Base-by-base conservation (phyloP, 2,113 vertebrate species). In the Stomatorhinus ivindoensis region DNA sequence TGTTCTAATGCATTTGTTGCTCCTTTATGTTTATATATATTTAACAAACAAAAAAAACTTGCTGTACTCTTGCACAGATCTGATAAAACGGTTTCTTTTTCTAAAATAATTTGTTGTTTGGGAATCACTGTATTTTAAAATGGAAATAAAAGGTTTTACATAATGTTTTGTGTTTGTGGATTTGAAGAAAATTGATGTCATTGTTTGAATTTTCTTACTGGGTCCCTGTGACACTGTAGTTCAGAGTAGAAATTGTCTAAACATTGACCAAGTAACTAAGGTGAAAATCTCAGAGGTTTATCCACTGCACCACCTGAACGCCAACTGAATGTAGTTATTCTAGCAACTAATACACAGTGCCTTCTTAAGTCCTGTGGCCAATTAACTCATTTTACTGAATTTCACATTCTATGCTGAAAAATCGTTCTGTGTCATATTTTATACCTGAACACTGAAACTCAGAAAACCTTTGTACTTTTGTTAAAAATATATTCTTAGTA, bases 11-110 rank as follows among this genome's bases (percentile, higher is more conserved):
- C 48, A 88, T 91, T 92, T 92, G 31, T 44, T 61, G 31, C 31
- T 15, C 87, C 7, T 19, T n/a, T 87, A 89, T 92, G 90, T 93
- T 94, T 90, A 92, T 94, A 85, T 65, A 69, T 47, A 47, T 47
- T 88, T 91, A 76, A 93, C 91, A 90, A 94, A 84, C n/a, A 93
- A 91, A 91, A 91, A 94, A 84, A 93, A 91, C 89, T 91, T 91
- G 92, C 91, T 94, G 88, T 92, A 76, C 92, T 90, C 92, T 95
- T 95, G 95, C 95, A 95, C 95, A 95, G 31, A 58, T 92, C 51
- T 89, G 86, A 89, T 19, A 24, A 83, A 90, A 86, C 91, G 89
- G 88, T 92, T 88, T 92, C 92, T 94, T 94, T 95, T 94, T 93
- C 93, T 92, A 92, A 90, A 92, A 84, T 35, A 91, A 87, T 44